phyloP scores from a whole-genome alignment of 1,140 invertebrate species.

The Drosophila kepulauana region DNA sequence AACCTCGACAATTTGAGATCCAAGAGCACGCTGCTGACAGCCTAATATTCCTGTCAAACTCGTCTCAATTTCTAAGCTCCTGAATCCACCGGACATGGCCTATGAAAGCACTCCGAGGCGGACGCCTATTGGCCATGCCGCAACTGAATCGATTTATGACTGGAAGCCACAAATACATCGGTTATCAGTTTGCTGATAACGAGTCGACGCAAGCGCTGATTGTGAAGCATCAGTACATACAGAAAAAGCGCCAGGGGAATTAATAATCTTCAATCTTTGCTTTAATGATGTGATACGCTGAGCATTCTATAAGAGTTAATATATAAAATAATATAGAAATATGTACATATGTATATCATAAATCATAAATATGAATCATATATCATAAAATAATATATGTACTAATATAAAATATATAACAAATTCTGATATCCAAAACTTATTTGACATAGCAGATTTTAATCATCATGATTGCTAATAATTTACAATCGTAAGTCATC shows the following conservation, averaged over 20 bases:
- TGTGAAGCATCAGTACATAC: not conserved
- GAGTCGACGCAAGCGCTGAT: not conserved
- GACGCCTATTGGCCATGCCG: not conserved
- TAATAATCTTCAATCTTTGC: too few species aligned
- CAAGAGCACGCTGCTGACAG: slow-evolving; percentile 8
- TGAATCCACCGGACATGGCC: slow-evolving; percentile 10
- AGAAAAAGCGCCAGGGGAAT: not conserved
- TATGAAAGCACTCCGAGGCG: not conserved
- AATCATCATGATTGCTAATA: too few species aligned
- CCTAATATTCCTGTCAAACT: slow-evolving; percentile 30
- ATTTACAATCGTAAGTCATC: too few species aligned
- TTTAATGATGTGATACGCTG: too few species aligned
- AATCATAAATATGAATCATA: too few species aligned
- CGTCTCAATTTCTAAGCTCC: not conserved
- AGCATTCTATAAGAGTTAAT: too few species aligned
- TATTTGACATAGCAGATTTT: too few species aligned
- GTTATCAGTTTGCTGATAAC: slow-evolving; percentile 3
- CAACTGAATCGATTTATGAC: slow-evolving; percentile 29
- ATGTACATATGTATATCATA: too few species aligned
- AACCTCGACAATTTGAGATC: not conserved
- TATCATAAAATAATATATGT: too few species aligned
- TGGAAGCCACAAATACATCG: not conserved
- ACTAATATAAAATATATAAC: too few species aligned
- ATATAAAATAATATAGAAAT: too few species aligned
- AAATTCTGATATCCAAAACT: too few species aligned